Evolutionary conservation across 2,113 vertebrate genomes (phyloP), one percentile per base, ranked within the genome.

Genomic region (Brachypodius melanocephalos): DNA sequence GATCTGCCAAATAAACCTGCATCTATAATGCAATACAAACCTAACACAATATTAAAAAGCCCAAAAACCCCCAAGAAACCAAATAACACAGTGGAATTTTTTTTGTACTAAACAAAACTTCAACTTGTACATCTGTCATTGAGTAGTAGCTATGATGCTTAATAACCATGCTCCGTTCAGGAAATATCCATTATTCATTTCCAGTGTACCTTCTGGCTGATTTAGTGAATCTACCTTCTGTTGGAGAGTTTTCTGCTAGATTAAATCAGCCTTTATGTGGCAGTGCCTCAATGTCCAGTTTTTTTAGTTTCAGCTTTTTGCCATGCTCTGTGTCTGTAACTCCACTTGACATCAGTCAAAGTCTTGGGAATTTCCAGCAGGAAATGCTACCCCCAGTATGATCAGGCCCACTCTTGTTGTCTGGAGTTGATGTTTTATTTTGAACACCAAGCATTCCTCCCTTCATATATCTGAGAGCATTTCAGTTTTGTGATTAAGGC

Each of bases 401-500:
- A 96, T 97, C 97, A 97, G 95, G 96, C 97, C 89, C 86, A 84
- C 94, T 95, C 91, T 74, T 93, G 96, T 95, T 96, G 96, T 96
- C 95, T 88, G 95, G 94, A 79, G 79, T 69, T 89, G 88, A 95
- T 85, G 94, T 80, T 97, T 97, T 97, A 94, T 98, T 98, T 97
- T 97, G 97, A 97, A 96, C 94, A 82, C 96, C 92, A 74, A 97
- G 94, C 97, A 84, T 90, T 96, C 66, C 79, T 86, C 40, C 75
- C 94, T 96, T 93, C 95, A 91, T 90, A 90, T 97, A 97, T 89
- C 93, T 94, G 93, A 97, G 95, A 84, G 94, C 94, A 95, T 96
- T 97, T 94, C 83, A 94, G 95, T 92, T 96, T 95, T 93, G 92
- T 98, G 98, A 98, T 98, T 98, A 97, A 97, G 97, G 91, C 97